Evolutionary conservation across 1,140 invertebrate genomes (phyloP).

Genomic region (Alviniconcha marisindica): DNA sequence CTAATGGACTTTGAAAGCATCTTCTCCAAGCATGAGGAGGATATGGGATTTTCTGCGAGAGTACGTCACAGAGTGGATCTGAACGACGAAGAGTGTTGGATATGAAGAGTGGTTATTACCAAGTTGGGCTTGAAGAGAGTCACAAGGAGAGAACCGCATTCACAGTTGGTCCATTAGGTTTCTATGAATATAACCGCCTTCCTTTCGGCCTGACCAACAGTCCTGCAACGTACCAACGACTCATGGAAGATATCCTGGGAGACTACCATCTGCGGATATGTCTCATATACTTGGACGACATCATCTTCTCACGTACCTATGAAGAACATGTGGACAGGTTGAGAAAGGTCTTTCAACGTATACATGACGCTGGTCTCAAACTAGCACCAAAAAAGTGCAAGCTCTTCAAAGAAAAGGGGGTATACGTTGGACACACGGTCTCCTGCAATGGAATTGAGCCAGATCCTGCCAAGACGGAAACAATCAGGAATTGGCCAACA

Average conservation of each 20-base stretch:
- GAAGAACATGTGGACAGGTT: neutral
- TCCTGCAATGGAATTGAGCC: neutral
- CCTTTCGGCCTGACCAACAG: conserved; percentile 19
- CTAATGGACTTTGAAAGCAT: too few species aligned
- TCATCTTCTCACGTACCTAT: neutral
- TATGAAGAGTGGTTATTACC: neutral
- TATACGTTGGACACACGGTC: neutral
- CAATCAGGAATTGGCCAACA: neutral
- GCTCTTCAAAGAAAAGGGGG: neutral
- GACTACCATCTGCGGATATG: conserved; percentile 27
- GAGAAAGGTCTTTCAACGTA: neutral
- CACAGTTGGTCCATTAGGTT: neutral
- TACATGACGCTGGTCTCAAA: neutral
- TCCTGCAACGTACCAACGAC: neutral
- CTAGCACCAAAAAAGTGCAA: too few species aligned
- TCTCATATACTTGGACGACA: conserved; percentile 23
- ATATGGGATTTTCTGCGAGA: too few species aligned
- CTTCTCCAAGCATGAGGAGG: too few species aligned
- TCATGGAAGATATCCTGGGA: neutral
- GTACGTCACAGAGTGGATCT: too few species aligned
- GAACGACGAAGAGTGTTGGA: neutral
- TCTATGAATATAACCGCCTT: neutral
- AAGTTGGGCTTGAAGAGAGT: neutral
- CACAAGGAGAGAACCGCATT: neutral
- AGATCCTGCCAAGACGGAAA: neutral